Percentiles rank a stretch among this genome's conserved stretches.
Conservation (phyloP, 2,113 vertebrate genomes). For the human region GRCh38 chr2:179957501-179958000, state of each 20-base stretch:
- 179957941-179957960: background rate
- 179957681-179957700: background rate
- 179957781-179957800: background rate
- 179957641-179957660: background rate
- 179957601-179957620: constrained; percentile 7
- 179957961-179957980: background rate
- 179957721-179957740: background rate
- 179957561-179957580: background rate
- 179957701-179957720: background rate
- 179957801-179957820: background rate
- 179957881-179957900: background rate
- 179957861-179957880: background rate
- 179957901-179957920: background rate
- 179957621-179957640: background rate
- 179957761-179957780: background rate
- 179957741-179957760: background rate
- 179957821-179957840: background rate
- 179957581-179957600: background rate
- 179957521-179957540: constrained; percentile 19
- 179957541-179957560: background rate
- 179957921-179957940: background rate
- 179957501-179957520: background rate
- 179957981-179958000: background rate
- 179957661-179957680: background rate
- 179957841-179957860: background rate